Evolutionary conservation across 2,113 vertebrate species (phyloP).

Genomic region (Phrynosoma blainvillii): DNA sequence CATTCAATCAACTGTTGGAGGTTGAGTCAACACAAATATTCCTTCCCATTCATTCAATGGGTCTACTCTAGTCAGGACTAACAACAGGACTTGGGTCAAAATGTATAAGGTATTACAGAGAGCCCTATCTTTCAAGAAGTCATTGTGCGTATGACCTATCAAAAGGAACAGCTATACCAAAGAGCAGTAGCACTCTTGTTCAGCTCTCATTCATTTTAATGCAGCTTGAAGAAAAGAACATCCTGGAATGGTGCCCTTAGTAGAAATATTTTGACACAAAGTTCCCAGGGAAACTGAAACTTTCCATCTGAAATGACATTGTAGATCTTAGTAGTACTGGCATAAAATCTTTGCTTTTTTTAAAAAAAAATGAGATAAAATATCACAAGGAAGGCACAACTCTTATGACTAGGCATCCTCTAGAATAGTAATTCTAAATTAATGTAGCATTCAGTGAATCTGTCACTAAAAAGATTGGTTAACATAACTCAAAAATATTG

Average conservation of each 20-base stretch:
- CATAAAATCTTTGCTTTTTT: neutral
- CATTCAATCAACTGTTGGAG: too few species aligned
- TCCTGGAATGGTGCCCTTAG: neutral
- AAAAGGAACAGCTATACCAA: neutral
- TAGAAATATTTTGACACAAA: neutral
- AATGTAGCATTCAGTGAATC: neutral
- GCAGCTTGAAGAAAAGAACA: too few species aligned
- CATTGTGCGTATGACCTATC: neutral
- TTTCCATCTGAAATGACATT: neutral
- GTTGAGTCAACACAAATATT: too few species aligned
- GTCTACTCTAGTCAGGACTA: too few species aligned
- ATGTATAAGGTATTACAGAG: neutral
- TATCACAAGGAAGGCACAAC: neutral
- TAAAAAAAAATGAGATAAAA: neutral
- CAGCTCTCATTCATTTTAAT: neutral
- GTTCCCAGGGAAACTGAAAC: neutral
- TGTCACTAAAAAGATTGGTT: neutral
- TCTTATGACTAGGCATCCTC: fast-evolving
- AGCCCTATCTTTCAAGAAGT: neutral
- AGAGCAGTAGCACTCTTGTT: too few species aligned
- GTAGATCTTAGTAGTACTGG: neutral
- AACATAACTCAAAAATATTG: neutral
- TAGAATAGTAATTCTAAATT: neutral
- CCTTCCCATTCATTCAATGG: too few species aligned
- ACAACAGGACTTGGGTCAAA: neutral